Conservation (phyloP, 2,888 invertebrate species). For the Epirrita christyi region DNA sequence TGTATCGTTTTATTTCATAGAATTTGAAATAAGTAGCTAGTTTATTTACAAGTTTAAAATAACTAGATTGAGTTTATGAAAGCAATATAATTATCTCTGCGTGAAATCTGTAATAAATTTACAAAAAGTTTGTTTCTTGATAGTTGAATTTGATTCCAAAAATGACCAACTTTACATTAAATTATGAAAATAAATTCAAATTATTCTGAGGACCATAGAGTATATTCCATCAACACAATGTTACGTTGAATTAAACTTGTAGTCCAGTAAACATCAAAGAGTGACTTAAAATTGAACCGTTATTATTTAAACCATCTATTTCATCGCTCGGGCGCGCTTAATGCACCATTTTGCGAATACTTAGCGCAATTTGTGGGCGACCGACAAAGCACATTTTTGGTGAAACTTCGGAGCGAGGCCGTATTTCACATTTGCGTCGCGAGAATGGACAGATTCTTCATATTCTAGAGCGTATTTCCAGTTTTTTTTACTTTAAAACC, state of each 20-base stretch:
- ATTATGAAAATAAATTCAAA: too few relatives aligned
- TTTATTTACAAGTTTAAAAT: too few relatives aligned
- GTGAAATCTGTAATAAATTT: too few relatives aligned
- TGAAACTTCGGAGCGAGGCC: constrained; percentile 2
- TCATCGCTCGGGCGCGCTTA: constrained; percentile 23
- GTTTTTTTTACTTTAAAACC: not conserved
- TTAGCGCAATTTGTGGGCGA: constrained; percentile 21
- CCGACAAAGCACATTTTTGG: constrained; percentile 25
- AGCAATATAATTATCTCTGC: too few relatives aligned
- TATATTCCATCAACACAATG: not conserved
- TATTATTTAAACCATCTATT: constrained; percentile 22
- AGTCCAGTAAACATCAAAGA: constrained; percentile 14
- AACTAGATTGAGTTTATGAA: too few relatives aligned
- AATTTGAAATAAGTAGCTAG: too few relatives aligned
- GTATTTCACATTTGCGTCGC: constrained; percentile 2
- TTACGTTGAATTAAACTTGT: constrained; percentile 5
- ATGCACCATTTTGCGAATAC: constrained; percentile 30
- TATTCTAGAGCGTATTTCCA: not conserved
- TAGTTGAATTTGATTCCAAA: too few relatives aligned
- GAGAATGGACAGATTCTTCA: not conserved
- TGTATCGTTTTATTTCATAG: too few relatives aligned
- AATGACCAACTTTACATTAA: too few relatives aligned
- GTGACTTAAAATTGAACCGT: constrained; percentile 7
- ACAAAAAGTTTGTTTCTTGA: too few relatives aligned
- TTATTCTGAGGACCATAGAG: too few relatives aligned